These are phyloP conservation scores for Takifugu flavidus DNA, from an alignment of 2,113 vertebrate genomes.

Conservation along the genomic window DNA sequence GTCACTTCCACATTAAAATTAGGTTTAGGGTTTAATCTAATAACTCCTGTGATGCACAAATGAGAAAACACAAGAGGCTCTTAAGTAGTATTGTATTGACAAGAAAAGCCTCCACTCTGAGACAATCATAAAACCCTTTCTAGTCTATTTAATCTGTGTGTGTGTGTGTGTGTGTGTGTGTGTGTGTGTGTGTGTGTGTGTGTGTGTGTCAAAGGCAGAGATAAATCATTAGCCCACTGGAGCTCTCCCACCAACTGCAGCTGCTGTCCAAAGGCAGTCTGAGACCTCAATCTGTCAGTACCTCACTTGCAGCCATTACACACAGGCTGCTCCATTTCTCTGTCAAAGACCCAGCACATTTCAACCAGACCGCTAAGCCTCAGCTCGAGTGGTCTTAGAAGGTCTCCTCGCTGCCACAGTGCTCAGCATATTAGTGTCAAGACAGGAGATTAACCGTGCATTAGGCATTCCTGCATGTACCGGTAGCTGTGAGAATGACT, in stretches of 20 bases:
- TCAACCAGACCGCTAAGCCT: constrained; percentile 12
- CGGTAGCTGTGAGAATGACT: neutral
- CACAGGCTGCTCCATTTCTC: constrained; percentile 7
- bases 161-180: constrained; percentile 8
- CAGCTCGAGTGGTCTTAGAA: constrained; percentile 1
- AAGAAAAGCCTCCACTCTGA: constrained; percentile 19
- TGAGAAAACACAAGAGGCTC: constrained; percentile 17
- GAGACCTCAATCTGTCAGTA: constrained; percentile 75
- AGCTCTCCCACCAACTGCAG: constrained; percentile 64
- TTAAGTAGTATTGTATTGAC: constrained; percentile 38
- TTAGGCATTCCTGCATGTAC: constrained; percentile 3
- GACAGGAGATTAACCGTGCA: constrained; percentile 10
- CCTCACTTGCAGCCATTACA: constrained; percentile 22
- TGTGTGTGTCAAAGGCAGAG: neutral
- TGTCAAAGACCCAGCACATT: constrained; percentile 25
- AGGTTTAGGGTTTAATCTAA: neutral
- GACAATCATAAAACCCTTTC: constrained; percentile 26
- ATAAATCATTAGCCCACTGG: constrained; percentile 53
- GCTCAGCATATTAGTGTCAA: neutral
- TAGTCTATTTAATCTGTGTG: constrained; percentile 6
- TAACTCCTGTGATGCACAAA: constrained; percentile 28
- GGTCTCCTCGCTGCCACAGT: neutral
- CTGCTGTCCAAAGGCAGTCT: constrained; percentile 63
- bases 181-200: neutral
- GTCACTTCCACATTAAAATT: too few relatives aligned